Evolutionary conservation across 2,113 vertebrate species (phyloP).

Genomic region (Macquaria australasica): DNA sequence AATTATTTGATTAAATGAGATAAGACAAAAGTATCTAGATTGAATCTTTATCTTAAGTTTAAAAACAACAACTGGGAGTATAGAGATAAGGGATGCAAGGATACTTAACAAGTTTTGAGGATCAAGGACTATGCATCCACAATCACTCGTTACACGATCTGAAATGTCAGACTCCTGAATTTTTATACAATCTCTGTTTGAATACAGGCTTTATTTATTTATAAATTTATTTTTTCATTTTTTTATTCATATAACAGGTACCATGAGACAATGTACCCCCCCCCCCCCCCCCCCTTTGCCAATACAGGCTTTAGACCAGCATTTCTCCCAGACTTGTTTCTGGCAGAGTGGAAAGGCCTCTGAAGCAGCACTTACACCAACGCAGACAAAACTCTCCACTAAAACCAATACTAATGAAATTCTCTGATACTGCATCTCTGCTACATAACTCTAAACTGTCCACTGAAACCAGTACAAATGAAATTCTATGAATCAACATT

Average conservation of each 20-base stretch:
- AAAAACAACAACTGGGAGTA: neutral
- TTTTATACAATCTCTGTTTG: constrained; percentile 13
- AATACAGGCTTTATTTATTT: constrained; percentile 6
- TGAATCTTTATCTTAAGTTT: neutral
- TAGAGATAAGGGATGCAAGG: constrained; percentile 9
- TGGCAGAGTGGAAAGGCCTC: constrained; percentile 17
- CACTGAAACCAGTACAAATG: constrained; percentile 38
- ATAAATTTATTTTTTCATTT: no score
- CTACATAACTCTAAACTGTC: constrained; percentile 43
- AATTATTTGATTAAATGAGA: no score
- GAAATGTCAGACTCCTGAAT: constrained; percentile 23
- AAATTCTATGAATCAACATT: constrained; percentile 49
- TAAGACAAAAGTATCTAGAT: neutral
- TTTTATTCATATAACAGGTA: no score
- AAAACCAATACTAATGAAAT: constrained; percentile 60
- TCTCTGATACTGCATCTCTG: constrained; percentile 16
- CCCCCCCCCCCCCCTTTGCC: no score
- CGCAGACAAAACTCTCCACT: constrained; percentile 31
- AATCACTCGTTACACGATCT: constrained; percentile 20
- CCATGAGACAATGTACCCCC: no score
- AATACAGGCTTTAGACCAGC: constrained; percentile 22
- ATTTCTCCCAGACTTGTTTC: constrained; percentile 3
- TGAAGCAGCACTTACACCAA: constrained; percentile 1
- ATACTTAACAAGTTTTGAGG: constrained; percentile 27
- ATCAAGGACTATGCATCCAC: constrained; percentile 16